Evolutionary conservation across 2,888 invertebrate species (phyloP).

Genomic region (Drosophila koepferae): DNA sequence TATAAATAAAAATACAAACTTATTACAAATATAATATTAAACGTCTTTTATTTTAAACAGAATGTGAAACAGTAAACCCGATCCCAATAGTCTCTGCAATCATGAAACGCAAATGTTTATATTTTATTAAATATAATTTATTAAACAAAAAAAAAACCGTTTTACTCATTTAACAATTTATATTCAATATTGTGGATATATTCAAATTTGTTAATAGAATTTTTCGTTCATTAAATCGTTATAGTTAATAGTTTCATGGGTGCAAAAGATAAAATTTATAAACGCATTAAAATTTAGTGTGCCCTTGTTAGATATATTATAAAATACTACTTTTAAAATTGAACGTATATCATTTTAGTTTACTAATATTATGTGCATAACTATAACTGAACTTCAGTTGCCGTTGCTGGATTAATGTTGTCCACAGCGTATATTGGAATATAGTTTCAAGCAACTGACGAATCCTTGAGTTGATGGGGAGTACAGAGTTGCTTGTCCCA

Average conservation of each 20-base stretch:
- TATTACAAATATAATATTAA: slow-evolving; percentile 68
- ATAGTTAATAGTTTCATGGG: too few species aligned
- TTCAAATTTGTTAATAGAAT: neutral
- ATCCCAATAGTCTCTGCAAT: neutral
- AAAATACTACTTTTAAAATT: too few species aligned
- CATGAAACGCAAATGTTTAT: neutral
- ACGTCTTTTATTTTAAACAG: slow-evolving; percentile 21
- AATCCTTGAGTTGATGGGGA: too few species aligned
- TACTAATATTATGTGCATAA: too few species aligned
- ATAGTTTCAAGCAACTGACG: neutral
- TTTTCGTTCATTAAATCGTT: too few species aligned
- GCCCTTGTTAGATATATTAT: too few species aligned
- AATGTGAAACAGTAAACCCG: neutral
- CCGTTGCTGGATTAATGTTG: neutral
- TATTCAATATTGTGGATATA: neutral
- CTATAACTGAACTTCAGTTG: neutral
- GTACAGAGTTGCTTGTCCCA: neutral
- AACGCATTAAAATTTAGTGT: too few species aligned
- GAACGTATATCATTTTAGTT: too few species aligned
- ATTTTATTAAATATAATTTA: neutral
- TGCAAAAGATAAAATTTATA: too few species aligned
- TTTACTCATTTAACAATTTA: neutral
- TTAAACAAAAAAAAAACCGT: neutral
- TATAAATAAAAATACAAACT: slow-evolving; percentile 79
- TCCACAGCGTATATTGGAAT: too few species aligned